Evolutionary conservation across 2,888 invertebrate genomes (phyloP).

Genomic region (Furcula furcula): DNA sequence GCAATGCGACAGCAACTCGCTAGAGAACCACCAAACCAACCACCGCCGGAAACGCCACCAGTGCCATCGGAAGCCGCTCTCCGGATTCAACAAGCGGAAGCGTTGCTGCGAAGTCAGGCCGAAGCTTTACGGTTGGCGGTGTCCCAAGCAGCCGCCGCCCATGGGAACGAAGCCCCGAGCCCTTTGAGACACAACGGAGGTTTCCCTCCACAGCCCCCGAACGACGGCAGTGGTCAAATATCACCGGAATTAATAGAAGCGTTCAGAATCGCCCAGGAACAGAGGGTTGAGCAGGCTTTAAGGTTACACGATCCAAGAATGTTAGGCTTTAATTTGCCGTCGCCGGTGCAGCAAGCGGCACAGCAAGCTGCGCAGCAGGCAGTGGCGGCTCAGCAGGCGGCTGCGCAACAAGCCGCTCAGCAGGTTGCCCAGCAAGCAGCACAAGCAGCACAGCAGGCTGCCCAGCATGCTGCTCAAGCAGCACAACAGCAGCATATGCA

Average conservation of each 20-base stretch:
- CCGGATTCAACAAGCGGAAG: conserved; percentile 90
- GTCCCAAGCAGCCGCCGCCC: conserved; percentile 84
- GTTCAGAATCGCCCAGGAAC: conserved; percentile 87
- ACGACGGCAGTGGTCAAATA: conserved; percentile 78
- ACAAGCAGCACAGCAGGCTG: conserved; percentile 43
- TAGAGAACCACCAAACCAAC: conserved; percentile 83
- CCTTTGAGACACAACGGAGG: conserved; percentile 75
- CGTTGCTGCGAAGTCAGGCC: conserved; percentile 90
- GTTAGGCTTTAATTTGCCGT: conserved; percentile 87
- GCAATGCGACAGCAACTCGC: conserved; percentile 86
- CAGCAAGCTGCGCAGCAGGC: conserved; percentile 62
- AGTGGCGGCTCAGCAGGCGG: conserved; percentile 24
- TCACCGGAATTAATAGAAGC: conserved; percentile 88
- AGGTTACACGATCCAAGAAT: conserved; percentile 91
- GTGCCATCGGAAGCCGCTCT: conserved; percentile 89
- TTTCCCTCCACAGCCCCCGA: conserved; percentile 63
- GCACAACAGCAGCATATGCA: conserved; percentile 69
- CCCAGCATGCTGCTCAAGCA: conserved; percentile 38
- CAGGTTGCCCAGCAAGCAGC: conserved; percentile 51
- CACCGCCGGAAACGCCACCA: conserved; percentile 88
- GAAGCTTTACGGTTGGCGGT: conserved; percentile 92
- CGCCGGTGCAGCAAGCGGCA: conserved; percentile 67
- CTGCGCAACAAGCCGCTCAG: conserved; percentile 42
- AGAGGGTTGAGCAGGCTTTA: conserved; percentile 90
- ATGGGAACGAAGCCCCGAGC: conserved; percentile 63